Conservation (phyloP, 1,140 invertebrate species). For the Cephus cinctus region DNA sequence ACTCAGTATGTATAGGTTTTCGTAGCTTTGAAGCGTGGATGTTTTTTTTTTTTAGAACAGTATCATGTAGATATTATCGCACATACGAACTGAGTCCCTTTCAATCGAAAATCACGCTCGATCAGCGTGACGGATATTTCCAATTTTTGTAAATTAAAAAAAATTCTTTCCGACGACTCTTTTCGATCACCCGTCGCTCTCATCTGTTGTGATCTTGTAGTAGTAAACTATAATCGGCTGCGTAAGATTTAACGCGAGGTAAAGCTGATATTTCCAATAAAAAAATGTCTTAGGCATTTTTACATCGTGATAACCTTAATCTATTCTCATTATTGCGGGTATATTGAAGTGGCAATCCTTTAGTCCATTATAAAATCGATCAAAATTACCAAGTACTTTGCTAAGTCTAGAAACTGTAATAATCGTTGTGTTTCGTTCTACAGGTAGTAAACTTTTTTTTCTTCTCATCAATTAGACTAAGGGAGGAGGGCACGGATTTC, state of each 20-base stretch:
- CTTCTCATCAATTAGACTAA: not conserved
- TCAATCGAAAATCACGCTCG: too few species aligned
- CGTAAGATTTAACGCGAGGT: too few species aligned
- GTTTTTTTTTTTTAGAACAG: slow-evolving; percentile 8
- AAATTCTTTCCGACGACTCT: too few species aligned
- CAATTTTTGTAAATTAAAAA: too few species aligned
- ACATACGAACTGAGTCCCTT: too few species aligned
- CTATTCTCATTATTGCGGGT: slow-evolving; percentile 25
- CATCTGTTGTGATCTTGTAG: too few species aligned
- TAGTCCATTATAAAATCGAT: slow-evolving; percentile 23
- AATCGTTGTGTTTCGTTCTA: slow-evolving; percentile 42
- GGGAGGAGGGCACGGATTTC: not conserved
- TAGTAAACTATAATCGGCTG: too few species aligned
- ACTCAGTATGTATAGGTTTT: slow-evolving; percentile 40
- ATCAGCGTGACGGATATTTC: too few species aligned
- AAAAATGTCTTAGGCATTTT: slow-evolving; percentile 26
- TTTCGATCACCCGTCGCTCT: too few species aligned
- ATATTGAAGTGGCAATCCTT: slow-evolving; percentile 15
- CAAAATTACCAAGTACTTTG: slow-evolving; percentile 25
- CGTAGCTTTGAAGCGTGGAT: slow-evolving; percentile 28
- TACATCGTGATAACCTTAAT: slow-evolving; percentile 24
- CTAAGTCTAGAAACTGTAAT: slow-evolving; percentile 41
- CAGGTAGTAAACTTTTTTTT: slow-evolving; percentile 14
- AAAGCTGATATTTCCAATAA: slow-evolving; percentile 20
- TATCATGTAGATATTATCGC: too few species aligned